Conservation (phyloP, 2,888 invertebrate species). For the Polymixis flavicincta region DNA sequence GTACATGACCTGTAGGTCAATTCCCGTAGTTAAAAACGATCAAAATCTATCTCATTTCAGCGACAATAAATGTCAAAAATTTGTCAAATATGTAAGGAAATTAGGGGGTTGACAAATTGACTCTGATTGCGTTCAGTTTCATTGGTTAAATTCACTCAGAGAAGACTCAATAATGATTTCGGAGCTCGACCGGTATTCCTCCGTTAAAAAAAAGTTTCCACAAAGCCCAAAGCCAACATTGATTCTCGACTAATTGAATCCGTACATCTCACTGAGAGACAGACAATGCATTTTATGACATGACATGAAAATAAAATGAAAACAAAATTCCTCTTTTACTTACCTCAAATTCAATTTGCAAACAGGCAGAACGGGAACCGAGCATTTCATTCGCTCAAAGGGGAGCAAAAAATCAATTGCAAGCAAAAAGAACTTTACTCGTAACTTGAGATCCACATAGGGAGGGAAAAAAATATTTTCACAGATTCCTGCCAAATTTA, state of each 20-base stretch:
- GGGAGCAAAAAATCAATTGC: conserved; percentile 54
- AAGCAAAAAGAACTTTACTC: conserved; percentile 52
- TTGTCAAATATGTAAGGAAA: too few relatives aligned
- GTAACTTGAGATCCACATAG: conserved; percentile 57
- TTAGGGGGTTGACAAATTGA: too few relatives aligned
- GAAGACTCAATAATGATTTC: neutral
- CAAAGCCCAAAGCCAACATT: neutral
- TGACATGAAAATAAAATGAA: conserved; percentile 22
- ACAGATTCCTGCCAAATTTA: conserved; percentile 74
- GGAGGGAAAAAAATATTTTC: conserved; percentile 66
- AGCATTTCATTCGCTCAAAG: conserved; percentile 39
- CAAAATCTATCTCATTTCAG: too few relatives aligned
- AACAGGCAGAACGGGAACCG: conserved; percentile 17
- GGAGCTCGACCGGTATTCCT: neutral
- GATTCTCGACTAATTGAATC: conserved; percentile 14
- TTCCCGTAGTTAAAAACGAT: too few relatives aligned
- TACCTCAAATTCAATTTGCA: conserved; percentile 46
- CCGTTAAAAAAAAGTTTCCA: neutral
- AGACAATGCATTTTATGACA: conserved; percentile 23
- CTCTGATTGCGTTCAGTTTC: neutral
- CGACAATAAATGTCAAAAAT: too few relatives aligned
- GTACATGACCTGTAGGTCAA: neutral
- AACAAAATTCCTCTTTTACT: conserved; percentile 39
- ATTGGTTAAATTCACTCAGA: neutral
- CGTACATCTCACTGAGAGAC: conserved; percentile 2